Base-by-base conservation (phyloP, 2,888 invertebrate genomes). In the Neelides folsomi region DNA sequence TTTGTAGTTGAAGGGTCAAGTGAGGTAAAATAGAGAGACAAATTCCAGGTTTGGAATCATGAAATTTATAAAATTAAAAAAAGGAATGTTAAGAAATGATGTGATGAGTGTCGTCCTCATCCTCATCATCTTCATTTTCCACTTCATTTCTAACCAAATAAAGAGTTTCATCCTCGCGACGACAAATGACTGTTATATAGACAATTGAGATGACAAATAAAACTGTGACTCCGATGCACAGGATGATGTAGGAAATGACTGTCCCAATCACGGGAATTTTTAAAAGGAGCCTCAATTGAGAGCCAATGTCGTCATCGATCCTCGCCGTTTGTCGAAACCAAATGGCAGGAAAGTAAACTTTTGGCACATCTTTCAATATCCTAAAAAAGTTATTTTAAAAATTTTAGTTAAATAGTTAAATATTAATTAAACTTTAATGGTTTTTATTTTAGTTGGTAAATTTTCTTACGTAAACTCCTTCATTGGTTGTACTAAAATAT, bases 291-390 rank as follows among this genome's bases (percentile, higher is more conserved):
- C 76, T 74, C 0, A 79, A 75, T 67, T 75, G 61, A 1, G 64
- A 63, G 0, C 81, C 79, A 62, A 81, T 75, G 20, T 78, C 72
- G 4, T 76, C 70, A 39, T 78, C 77, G 8, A 80, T 68, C 44
- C 70, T 67, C 43, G 81, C 79, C 59, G 76, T 75, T 69, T 86
- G 83, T 1, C 76, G 74, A 71, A 87, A 86, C 83, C 84, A 85
- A 66, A 86, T 72, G 73, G 81, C 78, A 2, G 86, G 86, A 67
- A 78, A 73, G 40, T 77, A 76, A 51, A 77, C 71, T 13, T 72
- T 72, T 1, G 69, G 72, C 10, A 79, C 68, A 48, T 75, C 70
- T 46, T 73, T 68, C 59, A 79, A 76, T 47, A 79, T 69, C n/a
- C 81, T 81, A 66, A 18, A 73, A 71, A 55, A 49, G 42, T 61